Base-by-base conservation (phyloP, 2,888 invertebrate species). In the Oligia latruncula region DNA sequence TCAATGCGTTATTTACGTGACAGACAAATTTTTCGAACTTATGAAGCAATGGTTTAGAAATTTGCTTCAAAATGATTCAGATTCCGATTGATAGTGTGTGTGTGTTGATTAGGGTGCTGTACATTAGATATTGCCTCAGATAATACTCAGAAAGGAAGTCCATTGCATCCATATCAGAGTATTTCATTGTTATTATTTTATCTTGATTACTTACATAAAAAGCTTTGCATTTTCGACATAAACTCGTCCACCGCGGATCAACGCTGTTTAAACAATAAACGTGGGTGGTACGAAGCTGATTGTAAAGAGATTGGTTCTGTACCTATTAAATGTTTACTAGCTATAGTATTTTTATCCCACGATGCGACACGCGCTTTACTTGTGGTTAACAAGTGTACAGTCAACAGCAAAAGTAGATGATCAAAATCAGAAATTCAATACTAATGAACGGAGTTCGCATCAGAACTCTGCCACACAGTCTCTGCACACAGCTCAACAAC, bases 141-240 rank as follows among this genome's bases (percentile, higher is more conserved):
- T 74, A 85, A 66, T 71, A 52, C 46, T 5, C 15, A 29, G n/a
- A 49, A 58, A 64, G n/a, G 43, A 20, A 77, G 58, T 74, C 74
- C 75, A 75, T 85, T 68, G 85, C 77, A 58, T 73, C 23, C 29
- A 43, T 77, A 81, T 76, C 67, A 43, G 23, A 49, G 58, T 35
- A 49, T 43, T 65, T 23, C 46, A 74, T 78, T 83, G 55, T 77
- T 84, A 87, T 85, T 74, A 78, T 78, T 67, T 89, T 88, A 88
- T 87, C 87, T 83, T 73, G 72, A 81, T 85, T 64, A 67, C 71
- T 81, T 71, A 87, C 15, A 80, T 80, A 74, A 87, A 89, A 88
- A 87, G 85, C 83, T 84, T 80, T 77, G 43, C 64, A 29, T 80
- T 81, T 86, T 87, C 75, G 81, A 83, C 74, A 77, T 67, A 71